phyloP scores from a whole-genome alignment of 2,888 invertebrate species.

The Folsomia manolachei region DNA sequence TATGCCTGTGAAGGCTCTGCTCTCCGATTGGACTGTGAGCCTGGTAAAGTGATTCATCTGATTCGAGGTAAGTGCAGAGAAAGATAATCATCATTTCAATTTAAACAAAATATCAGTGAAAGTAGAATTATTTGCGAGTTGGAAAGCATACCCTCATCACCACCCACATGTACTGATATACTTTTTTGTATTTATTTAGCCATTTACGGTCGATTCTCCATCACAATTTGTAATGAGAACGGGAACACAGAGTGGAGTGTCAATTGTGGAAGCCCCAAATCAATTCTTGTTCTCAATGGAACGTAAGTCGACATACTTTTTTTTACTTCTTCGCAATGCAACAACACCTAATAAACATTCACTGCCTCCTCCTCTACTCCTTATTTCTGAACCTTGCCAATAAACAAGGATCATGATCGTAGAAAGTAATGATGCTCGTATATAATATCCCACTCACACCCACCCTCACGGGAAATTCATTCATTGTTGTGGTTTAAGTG shows the following conservation, averaged over 20 bases:
- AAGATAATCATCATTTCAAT: background rate
- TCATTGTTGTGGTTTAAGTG: constrained; percentile 8
- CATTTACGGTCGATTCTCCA: constrained; percentile 91
- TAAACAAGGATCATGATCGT: background rate
- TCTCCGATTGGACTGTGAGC: constrained; percentile 80
- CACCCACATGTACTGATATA: background rate
- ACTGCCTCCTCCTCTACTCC: background rate
- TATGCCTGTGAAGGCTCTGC: constrained; percentile 93
- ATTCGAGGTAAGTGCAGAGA: constrained; percentile 59
- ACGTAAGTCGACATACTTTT: constrained; percentile 61
- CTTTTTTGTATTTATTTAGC: constrained; percentile 56
- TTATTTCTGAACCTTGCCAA: background rate
- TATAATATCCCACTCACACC: background rate
- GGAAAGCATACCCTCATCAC: too few relatives aligned
- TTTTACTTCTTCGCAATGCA: too few relatives aligned
- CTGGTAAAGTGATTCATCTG: constrained; percentile 84
- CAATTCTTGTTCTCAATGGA: constrained; percentile 80
- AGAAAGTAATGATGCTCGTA: background rate
- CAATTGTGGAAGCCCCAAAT: constrained; percentile 89
- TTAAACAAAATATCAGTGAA: too few relatives aligned
- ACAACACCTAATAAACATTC: background rate
- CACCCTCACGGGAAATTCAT: background rate
- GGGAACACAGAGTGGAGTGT: constrained; percentile 96
- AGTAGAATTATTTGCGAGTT: too few relatives aligned
- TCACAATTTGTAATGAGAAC: constrained; percentile 93